Base-by-base conservation (phyloP, 2,797 vertebrate species). In the Chloroceryle amazona region DNA sequence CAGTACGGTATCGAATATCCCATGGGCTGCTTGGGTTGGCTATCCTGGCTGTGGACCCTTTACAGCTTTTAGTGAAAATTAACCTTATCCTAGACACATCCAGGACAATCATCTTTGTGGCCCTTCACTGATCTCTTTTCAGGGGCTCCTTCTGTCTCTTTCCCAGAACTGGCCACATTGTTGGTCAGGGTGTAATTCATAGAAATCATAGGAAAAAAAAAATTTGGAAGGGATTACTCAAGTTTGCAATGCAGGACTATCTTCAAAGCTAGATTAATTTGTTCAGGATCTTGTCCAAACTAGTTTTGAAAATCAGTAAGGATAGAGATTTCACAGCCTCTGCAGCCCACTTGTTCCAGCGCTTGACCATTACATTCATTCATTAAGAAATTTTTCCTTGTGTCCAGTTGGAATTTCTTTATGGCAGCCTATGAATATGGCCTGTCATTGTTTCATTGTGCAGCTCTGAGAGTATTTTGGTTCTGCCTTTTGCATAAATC, bases 301-400 rank as follows among this genome's bases (percentile, higher is more conserved):
- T 35, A 4, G 31, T 61, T 81, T 39, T 10, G 16, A 84, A 89
- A 81, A 73, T 39, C 4, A 76, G 6, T 54, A 22, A 31, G 6
- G 8, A 67, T 3, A 15, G 51, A 44, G 10, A 16, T 60, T 63
- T 76, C 39, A 47, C 17, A 55, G 5, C 7, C 33, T 80, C 26
- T 1, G 1, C 0, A 0, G 9, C 31, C 13, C 8, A 29, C 8
- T 8, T 52, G 12, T 72, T 52, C 14, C 54, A 41, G 35, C 5
- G 2, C 17, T 57, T 74, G n/a, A 72, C 14, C 5, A 25, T 7
- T 52, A 9, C 1, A 10, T 79, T 71, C 41, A 9, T 51, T 65
- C 28, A 1, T 54, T 63, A 79, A 58, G 26, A 65, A 12, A 5
- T 33, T 73, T 94, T 66, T 47, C 10, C 44, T 49, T 57, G 6